A percentile compares a stretch with the other conserved stretches of the same genome.
These are phyloP conservation scores for Lucinisca nassula DNA, from an alignment of 2,888 invertebrate species.

Conservation along the genomic window DNA sequence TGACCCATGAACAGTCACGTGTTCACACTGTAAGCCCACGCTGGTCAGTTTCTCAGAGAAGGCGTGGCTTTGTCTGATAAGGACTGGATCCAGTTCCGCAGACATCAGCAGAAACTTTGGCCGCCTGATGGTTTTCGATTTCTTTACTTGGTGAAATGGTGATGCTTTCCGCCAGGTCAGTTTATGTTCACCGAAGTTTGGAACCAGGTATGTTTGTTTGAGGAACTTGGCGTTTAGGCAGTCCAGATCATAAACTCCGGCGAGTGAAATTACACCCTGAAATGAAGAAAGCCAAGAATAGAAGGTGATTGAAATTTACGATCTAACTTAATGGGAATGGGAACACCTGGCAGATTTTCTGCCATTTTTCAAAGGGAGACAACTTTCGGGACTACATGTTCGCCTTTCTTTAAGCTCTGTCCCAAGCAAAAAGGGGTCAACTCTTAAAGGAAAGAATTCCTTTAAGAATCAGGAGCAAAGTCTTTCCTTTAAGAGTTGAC, in stretches of 20 bases:
- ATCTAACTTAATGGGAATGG: too few relatives aligned
- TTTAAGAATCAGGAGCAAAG: too few relatives aligned
- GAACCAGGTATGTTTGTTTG: slow-evolving; percentile 70
- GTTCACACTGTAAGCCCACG: slow-evolving; percentile 47
- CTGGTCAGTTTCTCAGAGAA: slow-evolving; percentile 59
- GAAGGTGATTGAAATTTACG: too few relatives aligned
- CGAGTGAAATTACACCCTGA: slow-evolving; percentile 78
- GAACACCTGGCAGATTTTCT: too few relatives aligned
- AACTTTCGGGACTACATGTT: too few relatives aligned
- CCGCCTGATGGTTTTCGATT: not conserved
- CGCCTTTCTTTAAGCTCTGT: too few relatives aligned
- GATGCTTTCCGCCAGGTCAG: slow-evolving; percentile 68
- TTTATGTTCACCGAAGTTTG: slow-evolving; percentile 70
- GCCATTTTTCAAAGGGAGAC: too few relatives aligned
- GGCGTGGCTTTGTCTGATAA: slow-evolving; percentile 66
- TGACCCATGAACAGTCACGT: slow-evolving; percentile 65
- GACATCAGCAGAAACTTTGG: slow-evolving; percentile 73
- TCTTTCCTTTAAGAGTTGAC: too few relatives aligned
- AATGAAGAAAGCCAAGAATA: slow-evolving; percentile 39
- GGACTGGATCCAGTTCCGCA: slow-evolving; percentile 72
- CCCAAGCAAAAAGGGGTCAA: too few relatives aligned
- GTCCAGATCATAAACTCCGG: slow-evolving; percentile 74
- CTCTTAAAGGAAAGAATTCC: too few relatives aligned
- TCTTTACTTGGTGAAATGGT: slow-evolving; percentile 49
- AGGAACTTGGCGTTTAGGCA: slow-evolving; percentile 51